A percentile compares a stretch with the other conserved stretches of the same genome.
Conservation (phyloP, 2,797 vertebrate genomes). For the Gouania willdenowi region DNA sequence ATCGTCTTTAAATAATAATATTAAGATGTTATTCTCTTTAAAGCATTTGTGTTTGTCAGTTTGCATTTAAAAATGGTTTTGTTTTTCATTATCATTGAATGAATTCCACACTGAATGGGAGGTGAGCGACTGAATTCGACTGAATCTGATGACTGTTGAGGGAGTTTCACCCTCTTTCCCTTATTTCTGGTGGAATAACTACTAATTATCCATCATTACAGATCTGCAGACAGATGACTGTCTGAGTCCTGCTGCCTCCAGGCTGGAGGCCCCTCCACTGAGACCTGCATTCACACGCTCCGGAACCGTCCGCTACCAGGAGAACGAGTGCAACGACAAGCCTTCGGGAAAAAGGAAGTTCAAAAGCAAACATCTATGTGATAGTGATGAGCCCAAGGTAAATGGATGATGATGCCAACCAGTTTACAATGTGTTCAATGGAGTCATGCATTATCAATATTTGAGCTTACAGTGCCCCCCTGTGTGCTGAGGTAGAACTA, state of each 20-base stretch:
- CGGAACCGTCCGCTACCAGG: constrained; percentile 69
- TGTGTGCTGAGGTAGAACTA: constrained; percentile 53
- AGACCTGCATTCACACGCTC: constrained; percentile 72
- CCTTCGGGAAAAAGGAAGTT: constrained; percentile 97
- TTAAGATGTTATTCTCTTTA: too few relatives aligned
- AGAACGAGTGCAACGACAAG: constrained; percentile 81
- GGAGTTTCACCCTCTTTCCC: too few relatives aligned
- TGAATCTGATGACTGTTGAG: too few relatives aligned
- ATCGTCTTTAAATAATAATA: too few relatives aligned
- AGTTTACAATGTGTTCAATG: not conserved
- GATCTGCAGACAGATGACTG: constrained; percentile 53
- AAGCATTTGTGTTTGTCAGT: too few relatives aligned
- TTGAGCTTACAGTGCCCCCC: constrained; percentile 69
- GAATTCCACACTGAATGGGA: too few relatives aligned
- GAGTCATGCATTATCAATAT: constrained; percentile 9
- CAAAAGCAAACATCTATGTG: constrained; percentile 93
- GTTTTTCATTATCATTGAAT: too few relatives aligned
- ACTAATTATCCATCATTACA: constrained; percentile 30
- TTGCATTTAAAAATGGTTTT: too few relatives aligned
- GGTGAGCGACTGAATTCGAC: too few relatives aligned
- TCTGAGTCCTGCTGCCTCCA: constrained; percentile 50
- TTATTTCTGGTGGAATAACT: not conserved
- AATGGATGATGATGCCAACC: constrained; percentile 31
- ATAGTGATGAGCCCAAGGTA: constrained; percentile 76
- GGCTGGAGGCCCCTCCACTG: constrained; percentile 55